Percentiles rank a stretch among this genome's conserved stretches.
Evolutionary conservation across 1,140 invertebrate species (phyloP).

Genomic region (Trypoxylus dichotomus): DNA sequence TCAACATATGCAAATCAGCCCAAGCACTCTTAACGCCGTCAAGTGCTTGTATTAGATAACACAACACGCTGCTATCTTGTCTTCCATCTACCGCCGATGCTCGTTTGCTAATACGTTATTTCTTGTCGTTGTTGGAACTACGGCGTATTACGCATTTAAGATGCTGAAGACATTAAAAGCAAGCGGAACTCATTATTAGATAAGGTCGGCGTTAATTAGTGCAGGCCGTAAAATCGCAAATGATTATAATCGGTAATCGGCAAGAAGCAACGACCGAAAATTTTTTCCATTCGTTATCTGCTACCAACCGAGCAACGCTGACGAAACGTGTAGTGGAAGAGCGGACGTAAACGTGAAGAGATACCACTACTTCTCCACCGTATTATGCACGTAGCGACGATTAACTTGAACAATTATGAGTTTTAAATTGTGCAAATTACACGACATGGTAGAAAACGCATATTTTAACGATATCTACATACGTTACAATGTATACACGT

Average conservation of each 20-base stretch:
- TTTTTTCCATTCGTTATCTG: neutral
- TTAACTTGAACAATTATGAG: constrained; percentile 13
- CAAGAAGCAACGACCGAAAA: neutral
- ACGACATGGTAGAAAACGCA: too few species aligned
- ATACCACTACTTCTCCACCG: neutral
- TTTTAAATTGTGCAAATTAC: constrained; percentile 17
- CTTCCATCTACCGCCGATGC: too few species aligned
- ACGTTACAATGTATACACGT: neutral
- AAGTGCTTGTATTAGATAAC: neutral
- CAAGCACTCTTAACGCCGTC: neutral
- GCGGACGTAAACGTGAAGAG: neutral
- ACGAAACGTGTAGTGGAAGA: neutral
- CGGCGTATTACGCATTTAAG: neutral
- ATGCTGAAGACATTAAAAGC: neutral
- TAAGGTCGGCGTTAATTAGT: neutral
- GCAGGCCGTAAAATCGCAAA: neutral
- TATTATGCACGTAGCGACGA: neutral
- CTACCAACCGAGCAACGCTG: neutral
- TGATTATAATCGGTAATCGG: neutral
- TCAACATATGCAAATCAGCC: neutral
- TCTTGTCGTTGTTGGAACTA: neutral
- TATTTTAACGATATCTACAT: neutral
- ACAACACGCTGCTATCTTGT: neutral
- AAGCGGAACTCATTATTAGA: neutral
- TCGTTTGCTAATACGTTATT: too few species aligned